These are phyloP conservation scores for Thomomys bottae DNA, from an alignment of 2,113 vertebrate species.

Conservation along the genomic window DNA sequence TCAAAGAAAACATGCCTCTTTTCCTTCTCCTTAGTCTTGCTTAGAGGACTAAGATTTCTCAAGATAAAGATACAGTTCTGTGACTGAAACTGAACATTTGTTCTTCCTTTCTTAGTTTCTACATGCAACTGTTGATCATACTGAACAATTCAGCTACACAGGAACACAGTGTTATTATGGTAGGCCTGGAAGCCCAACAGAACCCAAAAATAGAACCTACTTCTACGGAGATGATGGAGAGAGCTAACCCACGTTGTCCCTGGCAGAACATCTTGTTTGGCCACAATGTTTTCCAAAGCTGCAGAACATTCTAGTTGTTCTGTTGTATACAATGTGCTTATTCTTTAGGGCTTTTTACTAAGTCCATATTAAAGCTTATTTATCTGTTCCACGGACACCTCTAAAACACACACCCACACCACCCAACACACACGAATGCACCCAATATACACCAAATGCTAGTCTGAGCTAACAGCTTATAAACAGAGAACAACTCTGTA, in stretches of 20 bases:
- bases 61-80: conserved; percentile 7
- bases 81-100: conserved; percentile 24
- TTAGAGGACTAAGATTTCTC: conserved; percentile 44
- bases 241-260: conserved; percentile 59
- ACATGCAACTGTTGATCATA: conserved; percentile 30
- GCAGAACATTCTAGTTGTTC: conserved; percentile 43
- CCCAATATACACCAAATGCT: neutral
- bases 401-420: neutral
- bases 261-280: conserved; percentile 83
- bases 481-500: conserved; percentile 36
- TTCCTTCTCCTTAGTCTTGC: neutral
- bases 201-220: conserved; percentile 61
- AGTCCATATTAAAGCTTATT: conserved; percentile 54
- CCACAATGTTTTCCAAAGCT: conserved; percentile 64
- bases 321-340: conserved; percentile 30
- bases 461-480: conserved; percentile 13
- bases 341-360: conserved; percentile 47
- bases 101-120: neutral
- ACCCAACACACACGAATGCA: neutral
- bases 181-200: conserved; percentile 42
- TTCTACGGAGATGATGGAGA: conserved; percentile 64
- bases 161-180: conserved; percentile 56
- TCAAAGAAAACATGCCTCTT: neutral
- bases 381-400: conserved; percentile 2
- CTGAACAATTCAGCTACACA: neutral